These are phyloP conservation scores for Drosophila sucinea DNA, from an alignment of 1,140 invertebrate genomes.

Conservation along the genomic window DNA sequence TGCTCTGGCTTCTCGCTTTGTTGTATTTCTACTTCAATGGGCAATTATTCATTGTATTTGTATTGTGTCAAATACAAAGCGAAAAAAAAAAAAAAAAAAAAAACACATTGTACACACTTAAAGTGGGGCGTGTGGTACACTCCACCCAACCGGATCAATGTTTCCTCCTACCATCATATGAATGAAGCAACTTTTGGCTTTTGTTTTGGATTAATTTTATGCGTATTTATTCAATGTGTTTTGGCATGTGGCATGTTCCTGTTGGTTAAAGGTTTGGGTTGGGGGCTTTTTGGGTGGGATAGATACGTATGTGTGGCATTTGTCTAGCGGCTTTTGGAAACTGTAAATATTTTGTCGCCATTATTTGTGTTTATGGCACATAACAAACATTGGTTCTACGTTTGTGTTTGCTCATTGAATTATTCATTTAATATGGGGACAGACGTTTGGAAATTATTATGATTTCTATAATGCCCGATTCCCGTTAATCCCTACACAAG, in stretches of 20 bases:
- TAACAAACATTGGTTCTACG: constrained; percentile 13
- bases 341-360: constrained; percentile 29
- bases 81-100: background rate
- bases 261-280: background rate
- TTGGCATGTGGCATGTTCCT: constrained; percentile 19
- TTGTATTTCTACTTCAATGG: constrained; percentile 28
- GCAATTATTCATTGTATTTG: constrained; percentile 11
- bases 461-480: background rate
- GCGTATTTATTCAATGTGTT: constrained; percentile 51
- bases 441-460: constrained; percentile 3
- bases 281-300: background rate
- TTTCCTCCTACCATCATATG: constrained; percentile 24
- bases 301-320: constrained; percentile 21
- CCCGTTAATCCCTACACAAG: background rate
- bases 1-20: constrained; percentile 4
- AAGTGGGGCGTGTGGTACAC: background rate
- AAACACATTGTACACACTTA: background rate
- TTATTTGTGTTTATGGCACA: constrained; percentile 29
- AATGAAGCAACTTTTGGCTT: constrained; percentile 33
- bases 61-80: background rate
- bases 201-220: constrained; percentile 55
- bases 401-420: constrained; percentile 5
- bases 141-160: background rate
- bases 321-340: constrained; percentile 25
- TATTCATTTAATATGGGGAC: constrained; percentile 1